These are phyloP conservation scores for Zapus hudsonius DNA, from an alignment of 2,113 vertebrate species.

Conservation along the genomic window DNA sequence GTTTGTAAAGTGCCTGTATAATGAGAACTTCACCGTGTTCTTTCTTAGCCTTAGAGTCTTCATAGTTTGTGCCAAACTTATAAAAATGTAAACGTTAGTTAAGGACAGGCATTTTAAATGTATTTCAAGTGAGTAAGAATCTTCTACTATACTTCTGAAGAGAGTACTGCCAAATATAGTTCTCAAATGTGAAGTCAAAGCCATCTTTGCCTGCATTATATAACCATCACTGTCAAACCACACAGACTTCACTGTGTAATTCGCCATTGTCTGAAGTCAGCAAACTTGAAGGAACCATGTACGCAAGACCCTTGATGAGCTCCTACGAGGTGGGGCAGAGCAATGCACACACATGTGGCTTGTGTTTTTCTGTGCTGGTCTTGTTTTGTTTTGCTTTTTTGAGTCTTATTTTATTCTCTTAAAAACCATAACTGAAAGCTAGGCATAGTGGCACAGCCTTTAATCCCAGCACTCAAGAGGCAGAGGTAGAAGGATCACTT, in stretches of 20 bases:
- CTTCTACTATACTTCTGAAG: neutral
- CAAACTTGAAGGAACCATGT: neutral
- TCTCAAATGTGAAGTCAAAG: conserved; percentile 9
- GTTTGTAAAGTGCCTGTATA: conserved; percentile 94
- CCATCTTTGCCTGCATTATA: neutral
- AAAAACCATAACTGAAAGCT: neutral
- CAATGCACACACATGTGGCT: neutral
- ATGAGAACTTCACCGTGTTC: conserved; percentile 93
- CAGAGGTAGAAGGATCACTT: no score
- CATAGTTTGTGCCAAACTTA: conserved; percentile 94
- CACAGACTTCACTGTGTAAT: neutral
- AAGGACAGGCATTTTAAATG: conserved; percentile 75
- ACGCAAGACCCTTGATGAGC: neutral
- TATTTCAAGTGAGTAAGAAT: neutral
- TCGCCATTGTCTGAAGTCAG: neutral
- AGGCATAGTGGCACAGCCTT: no score
- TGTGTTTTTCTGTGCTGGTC: neutral
- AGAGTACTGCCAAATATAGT: neutral
- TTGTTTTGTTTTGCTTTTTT: neutral
- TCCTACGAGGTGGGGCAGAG: neutral
- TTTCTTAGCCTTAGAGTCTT: conserved; percentile 92
- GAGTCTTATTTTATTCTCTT: neutral
- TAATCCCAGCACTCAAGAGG: no score
- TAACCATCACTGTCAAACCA: neutral
- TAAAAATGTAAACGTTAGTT: conserved; percentile 89